Evolutionary conservation across 2,888 invertebrate species (phyloP), one percentile per base, ranked within the genome.

Genomic region (Pardosa pseudoannulata): DNA sequence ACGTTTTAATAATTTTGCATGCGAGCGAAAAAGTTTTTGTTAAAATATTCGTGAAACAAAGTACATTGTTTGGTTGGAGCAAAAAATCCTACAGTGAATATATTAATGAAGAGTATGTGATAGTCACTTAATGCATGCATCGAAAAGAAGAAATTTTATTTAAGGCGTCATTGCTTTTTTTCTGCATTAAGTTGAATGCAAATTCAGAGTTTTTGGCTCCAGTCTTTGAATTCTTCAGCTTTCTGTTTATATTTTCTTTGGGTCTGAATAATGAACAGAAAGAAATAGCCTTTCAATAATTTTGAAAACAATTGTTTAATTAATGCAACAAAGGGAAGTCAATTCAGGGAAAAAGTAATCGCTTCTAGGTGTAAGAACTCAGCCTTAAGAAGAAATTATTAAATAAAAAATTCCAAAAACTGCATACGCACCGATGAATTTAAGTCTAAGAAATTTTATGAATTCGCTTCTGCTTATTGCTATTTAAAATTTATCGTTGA

Each of bases 1-100:
- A 82, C 74, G 83, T 83, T 83, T 83, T 83, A 83, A 83, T 83
- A 83, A 83, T 83, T 83, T 83, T 83, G 83, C 78, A 78, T 78
- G 56, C 56, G 46, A 39, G 67, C 41, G 23, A 29, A 78, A 83
- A 83, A 78, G 72, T 76, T 83, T 72, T 72, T 65, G 73, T 36
- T 78, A 73, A 83, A 83, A 83, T 83, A 83, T 83, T 83, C 78
- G 72, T 11, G 56, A 83, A 78, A 83, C 73, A 82, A 83, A 83
- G 83, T 83, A 78, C 72, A 83, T 78, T 83, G 83, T 83, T 83
- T 72, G 32, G 29, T 46, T 29, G 23, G 27, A n/a, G 71, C 72
- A 83, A 83, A 82, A 82, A 27, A 36, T 23, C 39, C 28, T 68
- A 72, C 78, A 83, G 83, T 78, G 83, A 72, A 83, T 83, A 83